These are phyloP conservation scores for Cerastis rubricosa DNA, from an alignment of 2,888 invertebrate species.

Conservation along the genomic window DNA sequence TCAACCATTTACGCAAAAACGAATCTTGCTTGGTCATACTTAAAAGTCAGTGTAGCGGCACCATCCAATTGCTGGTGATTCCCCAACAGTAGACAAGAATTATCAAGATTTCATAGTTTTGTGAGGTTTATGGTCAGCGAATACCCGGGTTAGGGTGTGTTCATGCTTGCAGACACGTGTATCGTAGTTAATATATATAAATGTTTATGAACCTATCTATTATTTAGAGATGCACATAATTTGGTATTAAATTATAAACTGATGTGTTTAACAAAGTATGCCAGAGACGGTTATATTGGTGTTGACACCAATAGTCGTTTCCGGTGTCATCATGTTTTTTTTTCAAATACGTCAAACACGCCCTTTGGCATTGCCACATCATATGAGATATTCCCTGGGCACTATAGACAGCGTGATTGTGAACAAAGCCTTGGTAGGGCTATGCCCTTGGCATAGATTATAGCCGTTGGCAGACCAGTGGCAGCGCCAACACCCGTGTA, in stretches of 20 bases:
- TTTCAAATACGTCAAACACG: neutral
- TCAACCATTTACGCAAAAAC: constrained; percentile 17
- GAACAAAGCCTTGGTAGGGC: constrained; percentile 9
- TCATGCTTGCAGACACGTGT: constrained; percentile 8
- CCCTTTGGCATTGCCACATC: neutral
- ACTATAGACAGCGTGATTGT: neutral
- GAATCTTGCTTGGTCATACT: neutral
- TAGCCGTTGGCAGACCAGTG: neutral
- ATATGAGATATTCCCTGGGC: neutral
- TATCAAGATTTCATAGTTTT: constrained; percentile 30
- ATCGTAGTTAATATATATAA: neutral
- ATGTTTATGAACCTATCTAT: neutral
- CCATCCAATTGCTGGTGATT: constrained; percentile 9
- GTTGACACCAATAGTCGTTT: neutral
- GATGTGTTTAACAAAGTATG: neutral
- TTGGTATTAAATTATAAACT: neutral
- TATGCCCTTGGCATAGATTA: constrained; percentile 25
- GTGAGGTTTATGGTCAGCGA: constrained; percentile 37
- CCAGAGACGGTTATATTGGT: neutral
- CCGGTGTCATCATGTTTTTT: neutral
- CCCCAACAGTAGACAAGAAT: constrained; percentile 54
- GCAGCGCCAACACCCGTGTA: neutral
- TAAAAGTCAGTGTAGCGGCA: constrained; percentile 12
- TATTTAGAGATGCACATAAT: neutral
- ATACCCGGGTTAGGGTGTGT: constrained; percentile 26